Percentiles rank a stretch among this genome's conserved stretches.
Evolutionary conservation across 2,888 invertebrate genomes (phyloP).

Genomic region (Aspidiotus rigidus): DNA sequence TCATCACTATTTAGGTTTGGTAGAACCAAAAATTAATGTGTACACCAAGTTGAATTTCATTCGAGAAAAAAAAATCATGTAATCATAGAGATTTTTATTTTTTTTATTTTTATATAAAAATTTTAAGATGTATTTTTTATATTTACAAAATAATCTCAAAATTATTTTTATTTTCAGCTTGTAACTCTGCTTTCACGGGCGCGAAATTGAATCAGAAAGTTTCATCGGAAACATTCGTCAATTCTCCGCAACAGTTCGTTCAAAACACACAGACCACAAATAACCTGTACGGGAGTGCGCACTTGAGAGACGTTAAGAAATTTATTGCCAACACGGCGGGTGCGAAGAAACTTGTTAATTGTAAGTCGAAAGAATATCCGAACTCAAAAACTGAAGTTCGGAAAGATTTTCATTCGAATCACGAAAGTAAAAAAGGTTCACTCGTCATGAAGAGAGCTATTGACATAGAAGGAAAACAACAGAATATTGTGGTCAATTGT

Average conservation of each 20-base stretch:
- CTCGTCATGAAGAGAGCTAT: slow-evolving; percentile 25
- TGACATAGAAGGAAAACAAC: slow-evolving; percentile 9
- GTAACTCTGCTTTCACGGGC: slow-evolving; percentile 8
- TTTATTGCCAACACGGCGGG: slow-evolving; percentile 2
- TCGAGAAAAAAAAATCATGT: too few relatives aligned
- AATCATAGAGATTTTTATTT: neutral
- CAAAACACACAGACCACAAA: slow-evolving; percentile 8
- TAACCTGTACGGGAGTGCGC: slow-evolving; percentile 11
- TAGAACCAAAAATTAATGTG: too few relatives aligned
- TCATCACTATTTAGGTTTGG: too few relatives aligned
- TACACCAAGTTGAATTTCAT: too few relatives aligned
- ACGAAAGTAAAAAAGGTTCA: slow-evolving; percentile 4
- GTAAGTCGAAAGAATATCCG: slow-evolving; percentile 15
- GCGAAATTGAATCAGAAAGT: slow-evolving; percentile 13
- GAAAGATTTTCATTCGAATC: slow-evolving; percentile 16
- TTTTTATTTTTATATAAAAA: neutral
- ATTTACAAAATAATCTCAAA: neutral
- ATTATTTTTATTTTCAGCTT: slow-evolving; percentile 6
- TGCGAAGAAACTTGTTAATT: slow-evolving; percentile 20
- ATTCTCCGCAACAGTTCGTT: slow-evolving; percentile 11
- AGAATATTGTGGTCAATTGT: slow-evolving; percentile 22
- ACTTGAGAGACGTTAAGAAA: neutral
- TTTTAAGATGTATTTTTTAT: neutral
- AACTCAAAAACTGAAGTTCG: slow-evolving; percentile 3
- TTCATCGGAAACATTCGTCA: slow-evolving; percentile 11